Evolutionary conservation across 2,113 vertebrate genomes (phyloP), one percentile per base, ranked within the genome.

Genomic region (Pterocles orientalis): DNA sequence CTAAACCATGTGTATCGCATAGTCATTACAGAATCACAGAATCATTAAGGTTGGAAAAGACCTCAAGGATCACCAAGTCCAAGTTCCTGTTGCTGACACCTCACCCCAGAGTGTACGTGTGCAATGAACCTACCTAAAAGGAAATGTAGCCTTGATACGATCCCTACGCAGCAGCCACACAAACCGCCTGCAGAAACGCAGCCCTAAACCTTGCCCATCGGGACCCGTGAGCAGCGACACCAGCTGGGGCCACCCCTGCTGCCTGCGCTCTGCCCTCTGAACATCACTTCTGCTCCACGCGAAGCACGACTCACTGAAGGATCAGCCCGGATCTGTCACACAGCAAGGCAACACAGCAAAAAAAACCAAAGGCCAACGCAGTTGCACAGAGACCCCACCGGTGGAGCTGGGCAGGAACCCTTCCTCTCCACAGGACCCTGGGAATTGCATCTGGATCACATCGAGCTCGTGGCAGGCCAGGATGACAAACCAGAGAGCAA

Each of bases 371-470:
- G 56, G 31, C 50, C 56, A 23, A 15, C 2, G 7, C 18, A 45
- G 34, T 60, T 39, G 45, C 51, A 54, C 16, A 45, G 69, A 65
- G 73, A 43, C 39, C 34, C 3, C 0, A 50, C 53, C 47, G 0
- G 0, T 14, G 15, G 64, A 43, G 62, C 4, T 4, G 83, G 33
- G 50, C 29, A 82, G 76, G 47, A 83, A 83, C 65, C 45, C 39
- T 60, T 78, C 36, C 60, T 39, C 69, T 68, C 61, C 25, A 3
- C 3, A 45, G 61, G 50, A 82, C 39, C 50, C 36, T 43, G 41
- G 21, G 61, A 76, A 92, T 80, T 61, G 50, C 79, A 88, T 57
- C 90, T 92, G 95, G 92, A 80, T 90, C 57, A 25, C 90, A 82
- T 33, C 3, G 33, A 86, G 71, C 50, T 87, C 8, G 0, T 14